A percentile compares a stretch with the other conserved stretches of the same genome.
These are phyloP conservation scores for Augiades crinisus DNA, from an alignment of 2,888 invertebrate species.

Conservation along the genomic window DNA sequence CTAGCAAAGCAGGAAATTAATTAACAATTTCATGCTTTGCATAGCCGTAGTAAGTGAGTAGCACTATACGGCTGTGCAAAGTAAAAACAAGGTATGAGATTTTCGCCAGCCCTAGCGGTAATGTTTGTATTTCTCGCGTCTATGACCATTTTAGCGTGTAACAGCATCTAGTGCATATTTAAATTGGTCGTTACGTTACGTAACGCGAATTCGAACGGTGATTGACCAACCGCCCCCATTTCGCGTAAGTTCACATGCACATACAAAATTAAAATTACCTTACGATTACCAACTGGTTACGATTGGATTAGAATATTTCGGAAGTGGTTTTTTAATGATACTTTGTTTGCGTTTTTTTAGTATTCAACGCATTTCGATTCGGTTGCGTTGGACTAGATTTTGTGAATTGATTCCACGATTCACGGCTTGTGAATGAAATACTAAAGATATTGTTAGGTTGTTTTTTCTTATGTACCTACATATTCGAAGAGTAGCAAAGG, in stretches of 20 bases:
- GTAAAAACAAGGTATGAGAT: too few relatives aligned
- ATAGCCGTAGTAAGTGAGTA: too few relatives aligned
- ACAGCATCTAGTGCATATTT: conserved; percentile 9
- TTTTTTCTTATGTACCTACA: too few relatives aligned
- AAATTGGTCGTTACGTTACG: conserved; percentile 26
- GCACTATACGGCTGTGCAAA: too few relatives aligned
- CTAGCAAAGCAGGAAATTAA: too few relatives aligned
- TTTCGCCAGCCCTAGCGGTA: conserved; percentile 6
- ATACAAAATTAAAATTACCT: conserved; percentile 11
- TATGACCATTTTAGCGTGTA: conserved; percentile 9
- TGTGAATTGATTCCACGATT: too few relatives aligned
- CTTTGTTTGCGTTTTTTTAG: conserved; percentile 1
- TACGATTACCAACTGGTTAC: conserved; percentile 4
- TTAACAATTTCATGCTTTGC: too few relatives aligned
- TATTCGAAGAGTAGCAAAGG: too few relatives aligned
- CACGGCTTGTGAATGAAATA: not conserved
- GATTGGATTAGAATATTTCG: conserved; percentile 11
- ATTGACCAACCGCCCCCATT: conserved; percentile 28
- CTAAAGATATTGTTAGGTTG: too few relatives aligned
- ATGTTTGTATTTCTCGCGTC: conserved; percentile 11
- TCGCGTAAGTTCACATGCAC: conserved; percentile 17
- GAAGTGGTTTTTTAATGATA: not conserved
- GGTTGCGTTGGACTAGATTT: too few relatives aligned
- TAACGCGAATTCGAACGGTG: conserved; percentile 10
- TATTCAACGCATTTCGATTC: not conserved